Percentiles rank a stretch among this genome's conserved stretches.
phyloP scores from a whole-genome alignment of 2,113 vertebrate genomes.

The Microtus oregoni region DNA sequence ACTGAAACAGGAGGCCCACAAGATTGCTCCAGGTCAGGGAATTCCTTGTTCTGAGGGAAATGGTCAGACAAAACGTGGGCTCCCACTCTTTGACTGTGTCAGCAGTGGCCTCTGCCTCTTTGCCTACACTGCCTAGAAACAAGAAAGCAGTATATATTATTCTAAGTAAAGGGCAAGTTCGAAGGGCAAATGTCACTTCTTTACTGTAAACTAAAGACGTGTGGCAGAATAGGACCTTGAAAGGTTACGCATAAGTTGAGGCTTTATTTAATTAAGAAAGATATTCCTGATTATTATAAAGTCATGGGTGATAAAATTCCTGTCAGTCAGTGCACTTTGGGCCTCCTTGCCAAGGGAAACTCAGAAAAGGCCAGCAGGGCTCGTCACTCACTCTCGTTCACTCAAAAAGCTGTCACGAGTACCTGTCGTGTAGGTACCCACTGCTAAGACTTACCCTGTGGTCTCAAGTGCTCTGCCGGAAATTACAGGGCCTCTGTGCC shows the following conservation, averaged over 20 bases:
- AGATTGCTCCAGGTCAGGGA: neutral
- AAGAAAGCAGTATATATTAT: constrained; percentile 67
- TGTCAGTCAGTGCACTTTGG: constrained; percentile 4
- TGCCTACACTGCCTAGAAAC: constrained; percentile 29
- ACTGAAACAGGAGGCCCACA: neutral
- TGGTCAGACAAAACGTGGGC: neutral
- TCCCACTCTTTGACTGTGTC: neutral
- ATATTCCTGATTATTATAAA: constrained; percentile 48
- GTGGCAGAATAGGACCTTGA: constrained; percentile 22
- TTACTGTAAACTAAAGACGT: constrained; percentile 41
- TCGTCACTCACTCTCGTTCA: neutral
- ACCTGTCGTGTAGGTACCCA: neutral
- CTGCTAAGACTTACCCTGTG: neutral
- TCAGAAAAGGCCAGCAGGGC: neutral
- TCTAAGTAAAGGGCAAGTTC: constrained; percentile 58
- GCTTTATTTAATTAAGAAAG: constrained; percentile 51
- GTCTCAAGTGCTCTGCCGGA: neutral
- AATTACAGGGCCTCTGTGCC: neutral
- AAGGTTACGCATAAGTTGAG: constrained; percentile 37
- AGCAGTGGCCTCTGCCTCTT: neutral
- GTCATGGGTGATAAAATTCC: neutral
- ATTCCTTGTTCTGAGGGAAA: constrained; percentile 11
- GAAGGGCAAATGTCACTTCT: constrained; percentile 38
- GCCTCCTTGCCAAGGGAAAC: neutral
- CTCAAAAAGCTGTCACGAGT: neutral